Conservation (phyloP, 2,797 vertebrate genomes). For the Hephaestus fuliginosus region DNA sequence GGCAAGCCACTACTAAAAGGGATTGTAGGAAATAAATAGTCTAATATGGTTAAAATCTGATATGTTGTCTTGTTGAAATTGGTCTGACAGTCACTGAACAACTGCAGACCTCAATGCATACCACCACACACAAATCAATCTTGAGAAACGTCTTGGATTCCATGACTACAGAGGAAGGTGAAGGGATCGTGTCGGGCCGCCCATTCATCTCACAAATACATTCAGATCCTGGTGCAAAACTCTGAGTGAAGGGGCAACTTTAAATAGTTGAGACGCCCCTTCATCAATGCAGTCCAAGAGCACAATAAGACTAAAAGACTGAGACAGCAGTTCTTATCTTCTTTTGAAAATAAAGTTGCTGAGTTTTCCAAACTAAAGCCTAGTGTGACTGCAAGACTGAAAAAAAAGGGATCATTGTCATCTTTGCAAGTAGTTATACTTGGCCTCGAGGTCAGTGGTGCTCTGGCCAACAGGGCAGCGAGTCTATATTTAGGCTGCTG, state of each 20-base stretch:
- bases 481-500: constrained; percentile 78
- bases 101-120: not conserved
- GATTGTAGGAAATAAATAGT: not conserved
- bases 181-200: constrained; percentile 26
- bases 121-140: constrained; percentile 8
- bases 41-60: not conserved
- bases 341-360: not conserved
- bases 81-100: constrained; percentile 1
- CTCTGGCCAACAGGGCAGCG: constrained; percentile 59
- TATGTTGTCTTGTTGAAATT: not conserved
- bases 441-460: constrained; percentile 67
- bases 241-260: constrained; percentile 31
- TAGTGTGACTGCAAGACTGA: constrained; percentile 11
- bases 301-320: not conserved
- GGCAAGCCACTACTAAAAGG: not conserved
- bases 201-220: constrained; percentile 36
- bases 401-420: constrained; percentile 50
- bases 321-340: not conserved
- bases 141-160: constrained; percentile 1
- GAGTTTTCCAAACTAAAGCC: constrained; percentile 2
- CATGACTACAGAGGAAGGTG: not conserved
- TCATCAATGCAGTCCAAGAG: not conserved
- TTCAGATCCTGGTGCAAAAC: constrained; percentile 4
- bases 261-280: constrained; percentile 26
- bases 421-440: constrained; percentile 61